phyloP scores from a whole-genome alignment of 2,888 invertebrate genomes.

The Dinocampus coccinellae region DNA sequence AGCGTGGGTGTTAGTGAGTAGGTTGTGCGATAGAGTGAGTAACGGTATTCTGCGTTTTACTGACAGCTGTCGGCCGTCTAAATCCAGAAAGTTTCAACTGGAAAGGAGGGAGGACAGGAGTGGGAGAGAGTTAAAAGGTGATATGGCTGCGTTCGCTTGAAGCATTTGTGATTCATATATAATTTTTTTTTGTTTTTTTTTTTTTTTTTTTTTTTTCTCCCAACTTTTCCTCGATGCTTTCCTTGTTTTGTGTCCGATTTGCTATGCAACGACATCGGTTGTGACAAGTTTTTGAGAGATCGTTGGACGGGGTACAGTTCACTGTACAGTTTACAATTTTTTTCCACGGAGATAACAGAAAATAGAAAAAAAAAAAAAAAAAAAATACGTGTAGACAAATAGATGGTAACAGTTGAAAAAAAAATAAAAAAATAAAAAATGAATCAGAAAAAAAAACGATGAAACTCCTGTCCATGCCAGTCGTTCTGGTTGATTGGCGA shows the following conservation, averaged over 20 bases:
- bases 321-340: neutral
- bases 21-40: constrained; percentile 43
- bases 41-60: constrained; percentile 46
- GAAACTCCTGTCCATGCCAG: constrained; percentile 10
- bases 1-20: constrained; percentile 28
- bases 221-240: neutral
- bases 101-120: neutral
- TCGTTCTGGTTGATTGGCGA: neutral
- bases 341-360: neutral
- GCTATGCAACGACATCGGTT: neutral
- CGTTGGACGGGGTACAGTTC: no score
- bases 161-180: constrained; percentile 4
- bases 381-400: no score
- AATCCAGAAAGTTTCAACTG: constrained; percentile 58
- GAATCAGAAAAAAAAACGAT: neutral
- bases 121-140: constrained; percentile 51
- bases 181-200: neutral
- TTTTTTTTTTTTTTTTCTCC: constrained; percentile 9
- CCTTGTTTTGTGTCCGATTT: neutral
- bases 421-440: constrained; percentile 26
- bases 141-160: constrained; percentile 63
- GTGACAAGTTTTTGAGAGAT: neutral
- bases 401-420: no score
- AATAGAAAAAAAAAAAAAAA: neutral
- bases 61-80: constrained; percentile 64